Evolutionary conservation across 2,888 invertebrate species (phyloP).

Genomic region (Synergus japonicus): DNA sequence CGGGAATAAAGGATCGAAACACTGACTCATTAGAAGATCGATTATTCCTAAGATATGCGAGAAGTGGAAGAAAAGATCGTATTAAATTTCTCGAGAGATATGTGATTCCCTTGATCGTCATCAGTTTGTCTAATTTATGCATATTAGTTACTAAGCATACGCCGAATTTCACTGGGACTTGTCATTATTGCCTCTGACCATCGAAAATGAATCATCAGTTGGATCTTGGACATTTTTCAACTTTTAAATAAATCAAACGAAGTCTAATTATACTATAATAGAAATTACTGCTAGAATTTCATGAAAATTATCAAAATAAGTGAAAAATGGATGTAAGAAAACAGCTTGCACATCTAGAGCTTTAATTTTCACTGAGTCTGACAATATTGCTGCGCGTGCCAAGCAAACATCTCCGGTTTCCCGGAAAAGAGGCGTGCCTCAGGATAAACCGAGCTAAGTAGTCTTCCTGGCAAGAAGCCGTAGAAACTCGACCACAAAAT

Average conservation of each 20-base stretch:
- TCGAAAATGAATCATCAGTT: slow-evolving; percentile 9
- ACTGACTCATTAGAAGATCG: slow-evolving; percentile 23
- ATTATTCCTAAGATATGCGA: slow-evolving; percentile 22
- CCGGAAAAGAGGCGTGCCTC: slow-evolving; percentile 48
- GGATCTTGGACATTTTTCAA: neutral
- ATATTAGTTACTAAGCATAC: slow-evolving; percentile 18
- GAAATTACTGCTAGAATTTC: slow-evolving; percentile 8
- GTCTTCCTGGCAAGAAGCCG: slow-evolving; percentile 49
- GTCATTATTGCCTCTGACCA: neutral
- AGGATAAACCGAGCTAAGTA: slow-evolving; percentile 46
- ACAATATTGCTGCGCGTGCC: slow-evolving; percentile 52
- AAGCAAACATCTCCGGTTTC: slow-evolving; percentile 54
- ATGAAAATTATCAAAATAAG: neutral
- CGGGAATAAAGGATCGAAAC: slow-evolving; percentile 7
- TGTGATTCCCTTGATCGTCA: neutral
- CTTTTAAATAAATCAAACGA: too few relatives aligned
- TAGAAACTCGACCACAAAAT: slow-evolving; percentile 47
- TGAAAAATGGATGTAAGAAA: slow-evolving; percentile 42
- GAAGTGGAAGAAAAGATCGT: neutral
- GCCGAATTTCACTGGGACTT: slow-evolving; percentile 10
- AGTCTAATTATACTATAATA: too few relatives aligned
- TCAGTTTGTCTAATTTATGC: neutral
- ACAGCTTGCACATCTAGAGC: slow-evolving; percentile 45
- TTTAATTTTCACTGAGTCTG: slow-evolving; percentile 50
- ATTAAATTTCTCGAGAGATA: slow-evolving; percentile 24